phyloP scores from a whole-genome alignment of 2,888 invertebrate genomes.

The Leucozona laternaria region DNA sequence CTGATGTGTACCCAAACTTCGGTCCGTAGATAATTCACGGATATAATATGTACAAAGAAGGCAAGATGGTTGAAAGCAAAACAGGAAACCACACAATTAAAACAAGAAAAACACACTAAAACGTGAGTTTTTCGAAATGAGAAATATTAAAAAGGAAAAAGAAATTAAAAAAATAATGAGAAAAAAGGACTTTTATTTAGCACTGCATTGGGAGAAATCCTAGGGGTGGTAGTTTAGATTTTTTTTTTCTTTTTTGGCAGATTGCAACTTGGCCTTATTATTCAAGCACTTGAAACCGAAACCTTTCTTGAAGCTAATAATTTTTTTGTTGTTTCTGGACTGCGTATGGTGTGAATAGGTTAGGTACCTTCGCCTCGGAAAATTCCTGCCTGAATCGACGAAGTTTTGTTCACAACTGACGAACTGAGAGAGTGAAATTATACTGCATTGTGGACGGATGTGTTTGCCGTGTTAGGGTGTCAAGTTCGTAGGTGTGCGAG shows the following conservation, averaged over 20 bases:
- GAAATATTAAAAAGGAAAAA: not conserved
- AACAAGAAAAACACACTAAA: slow-evolving; percentile 42
- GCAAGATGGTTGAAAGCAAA: slow-evolving; percentile 16
- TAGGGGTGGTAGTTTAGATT: slow-evolving; percentile 14
- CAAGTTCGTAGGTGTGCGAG: slow-evolving; percentile 71
- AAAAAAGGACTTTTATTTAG: slow-evolving; percentile 35
- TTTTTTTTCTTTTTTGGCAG: slow-evolving; percentile 53
- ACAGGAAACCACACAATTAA: slow-evolving; percentile 56
- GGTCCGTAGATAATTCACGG: slow-evolving; percentile 39
- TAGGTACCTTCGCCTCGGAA: slow-evolving; percentile 4
- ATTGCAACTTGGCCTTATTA: slow-evolving; percentile 61
- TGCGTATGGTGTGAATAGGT: slow-evolving; percentile 28
- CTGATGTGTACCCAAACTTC: not conserved
- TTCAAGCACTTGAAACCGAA: slow-evolving; percentile 65
- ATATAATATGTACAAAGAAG: not conserved
- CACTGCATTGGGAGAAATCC: slow-evolving; percentile 53
- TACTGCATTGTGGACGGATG: slow-evolving; percentile 69
- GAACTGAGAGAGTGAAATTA: slow-evolving; percentile 55
- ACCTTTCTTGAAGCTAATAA: slow-evolving; percentile 54
- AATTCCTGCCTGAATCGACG: slow-evolving; percentile 43
- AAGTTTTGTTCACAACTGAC: slow-evolving; percentile 68
- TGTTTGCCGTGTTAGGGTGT: slow-evolving; percentile 70
- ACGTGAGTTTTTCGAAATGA: slow-evolving; percentile 36
- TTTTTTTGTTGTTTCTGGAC: slow-evolving; percentile 5
- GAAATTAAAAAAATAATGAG: not conserved